Evolutionary conservation across 2,888 invertebrate genomes (phyloP), one percentile per base, ranked within the genome.

Genomic region (Endotricha flammealis): DNA sequence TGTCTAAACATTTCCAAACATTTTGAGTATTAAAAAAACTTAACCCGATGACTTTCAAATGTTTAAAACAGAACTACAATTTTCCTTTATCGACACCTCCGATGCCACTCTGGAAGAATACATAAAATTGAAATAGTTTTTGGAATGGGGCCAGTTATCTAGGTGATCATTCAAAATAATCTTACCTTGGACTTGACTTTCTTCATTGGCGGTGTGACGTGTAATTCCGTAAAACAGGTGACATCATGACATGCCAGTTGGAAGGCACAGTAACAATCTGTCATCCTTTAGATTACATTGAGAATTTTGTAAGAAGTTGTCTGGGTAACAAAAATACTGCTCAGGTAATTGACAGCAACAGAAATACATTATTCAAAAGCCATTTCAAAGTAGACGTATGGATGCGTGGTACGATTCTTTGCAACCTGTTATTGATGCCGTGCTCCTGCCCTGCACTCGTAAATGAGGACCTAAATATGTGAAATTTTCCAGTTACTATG

Each of bases 111-210:
- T 39, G 48, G 42, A 49, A 48, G 37, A 39, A 28, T 43, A 46
- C 41, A 43, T 56, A 64, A 64, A 61, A 64, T 65, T 61, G 59
- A 47, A 53, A 61, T 65, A 50, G 49, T 56, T 64, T n/a, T 72
- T 79, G 82, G 82, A 69, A 43, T 41, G 53, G 42, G 44, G 64
- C 67, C 70, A 73, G 75, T 64, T 55, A 48, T 30, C 41, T 38
- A 36, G 55, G 42, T 46, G 53, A 66, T 72, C 61, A 66, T 68
- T 71, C 61, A 62, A 77, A 79, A 76, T 69, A 8, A 71, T 53
- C 44, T 51, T 53, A 46, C 73, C 73, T 77, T 73, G 76, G 71
- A 71, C 71, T 73, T 79, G 72, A 69, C 63, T 63, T 58, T 53
- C 59, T 48, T 50, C 51, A 48, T 47, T 58, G 59, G 54, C 64